A percentile compares a stretch with the other conserved stretches of the same genome.
Conservation (phyloP, 2,113 vertebrate genomes). For the mouse (Mus musculus) region GRCm39 chr9:100013501-100014000, state of each 20-base stretch:
- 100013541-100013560: conserved; percentile 96
- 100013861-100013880: neutral
- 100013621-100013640: conserved; percentile 80
- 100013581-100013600: conserved; percentile 88
- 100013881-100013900: too few species aligned
- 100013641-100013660: conserved; percentile 80
- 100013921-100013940: neutral
- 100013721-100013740: neutral
- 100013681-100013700: conserved; percentile 48
- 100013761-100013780: conserved; percentile 31
- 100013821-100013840: neutral
- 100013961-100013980: neutral
- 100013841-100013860: neutral
- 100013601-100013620: conserved; percentile 89
- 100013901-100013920: neutral
- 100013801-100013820: neutral
- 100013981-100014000: neutral
- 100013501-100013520: conserved; percentile 93
- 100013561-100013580: conserved; percentile 93
- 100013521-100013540: conserved; percentile 93
- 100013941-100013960: neutral
- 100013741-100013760: conserved; percentile 39
- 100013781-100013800: conserved; percentile 38
- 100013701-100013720: conserved; percentile 23
- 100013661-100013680: neutral